Evolutionary conservation across 2,797 vertebrate genomes (phyloP).

Genomic region (Adelosebastes latens): DNA sequence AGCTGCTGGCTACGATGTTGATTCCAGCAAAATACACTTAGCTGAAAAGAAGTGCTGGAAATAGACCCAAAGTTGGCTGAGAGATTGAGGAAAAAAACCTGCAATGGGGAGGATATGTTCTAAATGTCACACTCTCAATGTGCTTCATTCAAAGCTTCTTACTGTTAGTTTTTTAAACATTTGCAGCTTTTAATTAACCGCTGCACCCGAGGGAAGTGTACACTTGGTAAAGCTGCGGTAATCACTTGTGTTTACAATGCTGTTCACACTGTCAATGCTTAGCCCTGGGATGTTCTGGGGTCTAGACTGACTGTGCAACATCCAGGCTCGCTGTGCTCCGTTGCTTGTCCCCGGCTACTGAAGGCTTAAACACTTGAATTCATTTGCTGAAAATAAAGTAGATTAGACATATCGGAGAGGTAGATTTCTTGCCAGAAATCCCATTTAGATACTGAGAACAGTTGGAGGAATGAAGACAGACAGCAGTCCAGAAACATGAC

Average conservation of each 20-base stretch:
- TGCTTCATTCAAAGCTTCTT: conserved; percentile 18
- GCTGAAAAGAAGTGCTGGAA: conserved; percentile 28
- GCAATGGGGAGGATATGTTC: not conserved
- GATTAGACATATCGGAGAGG: not conserved
- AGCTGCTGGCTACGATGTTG: conserved; percentile 35
- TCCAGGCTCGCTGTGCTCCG: not conserved
- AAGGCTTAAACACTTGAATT: not conserved
- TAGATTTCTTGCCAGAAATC: not conserved
- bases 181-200: conserved; percentile 36
- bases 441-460: not conserved
- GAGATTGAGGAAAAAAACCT: conserved; percentile 7
- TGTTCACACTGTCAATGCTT: not conserved
- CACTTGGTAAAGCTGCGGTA: conserved; percentile 7
- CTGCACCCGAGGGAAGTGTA: conserved; percentile 22
- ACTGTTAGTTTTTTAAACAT: conserved; percentile 28
- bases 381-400: not conserved
- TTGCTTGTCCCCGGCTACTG: not conserved
- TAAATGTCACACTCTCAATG: conserved; percentile 26
- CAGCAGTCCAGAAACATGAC: not conserved
- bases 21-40: conserved; percentile 32
- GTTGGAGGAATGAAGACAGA: not conserved
- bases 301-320: not conserved
- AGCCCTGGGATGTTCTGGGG: conserved; percentile 1
- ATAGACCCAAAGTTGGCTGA: not conserved
- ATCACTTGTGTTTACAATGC: conserved; percentile 34